Conservation (phyloP, 2,113 vertebrate genomes). For the Cyanocitta stelleri region DNA sequence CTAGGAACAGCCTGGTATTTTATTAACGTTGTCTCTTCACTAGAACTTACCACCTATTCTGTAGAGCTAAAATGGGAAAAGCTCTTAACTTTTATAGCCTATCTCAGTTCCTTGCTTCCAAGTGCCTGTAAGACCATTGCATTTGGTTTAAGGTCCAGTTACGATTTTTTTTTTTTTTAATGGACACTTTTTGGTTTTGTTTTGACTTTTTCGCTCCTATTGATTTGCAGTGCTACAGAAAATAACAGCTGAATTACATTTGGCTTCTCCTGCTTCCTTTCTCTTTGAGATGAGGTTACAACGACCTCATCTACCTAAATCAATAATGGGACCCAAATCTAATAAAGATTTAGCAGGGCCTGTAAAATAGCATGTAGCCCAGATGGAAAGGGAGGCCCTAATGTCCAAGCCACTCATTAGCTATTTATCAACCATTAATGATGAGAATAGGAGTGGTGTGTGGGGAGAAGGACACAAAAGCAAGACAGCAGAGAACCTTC, state of each 20-base stretch:
- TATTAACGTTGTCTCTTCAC: neutral
- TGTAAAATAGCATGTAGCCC: constrained; percentile 42
- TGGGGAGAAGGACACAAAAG: neutral
- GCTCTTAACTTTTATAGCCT: neutral
- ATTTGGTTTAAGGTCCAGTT: neutral
- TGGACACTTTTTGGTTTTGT: neutral
- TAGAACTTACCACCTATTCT: neutral
- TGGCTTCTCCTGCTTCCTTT: constrained; percentile 43
- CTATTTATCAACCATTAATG: constrained; percentile 49
- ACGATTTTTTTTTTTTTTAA: neutral
- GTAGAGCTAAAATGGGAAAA: neutral
- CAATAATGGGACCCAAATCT: constrained; percentile 62
- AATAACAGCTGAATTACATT: constrained; percentile 46
- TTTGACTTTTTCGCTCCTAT: neutral
- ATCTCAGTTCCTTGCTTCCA: neutral
- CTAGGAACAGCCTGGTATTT: neutral
- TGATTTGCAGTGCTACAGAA: neutral
- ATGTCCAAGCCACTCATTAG: constrained; percentile 38
- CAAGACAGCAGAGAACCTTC: neutral
- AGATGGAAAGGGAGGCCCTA: constrained; percentile 57
- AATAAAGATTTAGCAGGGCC: constrained; percentile 57
- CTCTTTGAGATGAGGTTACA: constrained; percentile 47
- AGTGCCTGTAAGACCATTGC: neutral
- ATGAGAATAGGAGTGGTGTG: neutral
- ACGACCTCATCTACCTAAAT: constrained; percentile 55